Base-by-base conservation (phyloP, 2,797 vertebrate species). In the Enteromius trimaculatus region DNA sequence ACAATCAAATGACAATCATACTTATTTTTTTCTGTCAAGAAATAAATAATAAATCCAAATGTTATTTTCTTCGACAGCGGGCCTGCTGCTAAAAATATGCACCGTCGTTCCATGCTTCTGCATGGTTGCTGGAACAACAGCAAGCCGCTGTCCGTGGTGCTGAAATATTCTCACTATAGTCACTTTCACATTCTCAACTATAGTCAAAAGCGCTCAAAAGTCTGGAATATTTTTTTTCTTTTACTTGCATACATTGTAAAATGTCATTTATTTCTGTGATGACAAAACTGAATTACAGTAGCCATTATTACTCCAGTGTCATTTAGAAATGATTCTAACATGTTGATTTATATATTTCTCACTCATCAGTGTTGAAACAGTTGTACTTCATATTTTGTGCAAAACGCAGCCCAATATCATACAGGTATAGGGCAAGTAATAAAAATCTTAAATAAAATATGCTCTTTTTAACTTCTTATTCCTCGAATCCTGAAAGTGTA, bases 101-200 rank as follows among this genome's bases (percentile, higher is more conserved):
- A 51, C 21, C 58, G 55, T 19, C 42, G 16, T 58, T 58, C 11
- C 21, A 49, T 21, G 29, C 79, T 68, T 47, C 19, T 64, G 47
- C 31, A 29, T 39, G 55, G 44, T 44, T 21, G 51, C 47, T 34
- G 47, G 58, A 74, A 74, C 13, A 29, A 64, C 69, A 58, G n/a
- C 21, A 23, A 2, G 77, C 6, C 19, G 49, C 82, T 87, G 86
- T 88, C 87, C 87, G 4, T 21, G 80, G 81, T 84, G 37, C 86
- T 88, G 81, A 89, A 89, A 85, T 26, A 69, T 26, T 51, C 39
- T 75, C 64, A 84, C 31, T 31, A 4, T 31, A 34, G 31, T 3
- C 31, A 34, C 31, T 31, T 31, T 31, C 29, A 31, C 29, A 31
- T 31, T 31, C 29, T 31, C 11, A 49, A 3, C 62, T 37, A 58